Conservation (phyloP, 2,113 vertebrate species). For the Spea bombifrons region DNA sequence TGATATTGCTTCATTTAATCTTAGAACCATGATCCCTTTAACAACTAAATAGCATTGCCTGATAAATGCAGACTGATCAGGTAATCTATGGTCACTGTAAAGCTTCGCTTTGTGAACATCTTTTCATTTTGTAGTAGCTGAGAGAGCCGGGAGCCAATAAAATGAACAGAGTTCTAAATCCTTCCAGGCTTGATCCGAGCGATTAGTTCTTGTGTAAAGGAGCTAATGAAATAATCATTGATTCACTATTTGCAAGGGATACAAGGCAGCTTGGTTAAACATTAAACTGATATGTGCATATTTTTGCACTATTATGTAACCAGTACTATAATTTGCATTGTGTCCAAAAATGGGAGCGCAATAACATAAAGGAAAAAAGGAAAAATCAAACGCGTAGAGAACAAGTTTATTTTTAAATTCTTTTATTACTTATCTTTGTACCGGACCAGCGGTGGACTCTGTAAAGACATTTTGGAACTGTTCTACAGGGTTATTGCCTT, state of each 20-base stretch:
- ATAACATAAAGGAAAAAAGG: too few relatives aligned
- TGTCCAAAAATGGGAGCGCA: too few relatives aligned
- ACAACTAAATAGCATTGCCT: neutral
- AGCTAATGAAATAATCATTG: conserved; percentile 15
- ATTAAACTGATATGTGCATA: conserved; percentile 15
- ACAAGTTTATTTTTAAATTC: too few relatives aligned
- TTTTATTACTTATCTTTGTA: too few relatives aligned
- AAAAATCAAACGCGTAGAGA: too few relatives aligned
- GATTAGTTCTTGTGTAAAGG: conserved; percentile 24
- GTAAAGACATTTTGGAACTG: too few relatives aligned
- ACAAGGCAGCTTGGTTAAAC: neutral
- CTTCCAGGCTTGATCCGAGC: conserved; percentile 2
- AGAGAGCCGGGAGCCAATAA: conserved; percentile 7
- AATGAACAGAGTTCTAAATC: conserved; percentile 14
- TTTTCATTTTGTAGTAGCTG: neutral
- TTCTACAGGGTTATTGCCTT: too few relatives aligned
- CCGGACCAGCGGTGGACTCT: too few relatives aligned
- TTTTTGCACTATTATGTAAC: conserved; percentile 9
- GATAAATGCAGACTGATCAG: neutral
- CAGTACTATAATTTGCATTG: too few relatives aligned
- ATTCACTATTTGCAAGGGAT: conserved; percentile 4
- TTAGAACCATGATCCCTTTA: neutral
- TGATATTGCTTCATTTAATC: too few relatives aligned
- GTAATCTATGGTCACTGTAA: conserved; percentile 6
- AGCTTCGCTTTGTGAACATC: conserved; percentile 10